These are phyloP conservation scores for Rhysida immarginata DNA, from an alignment of 1,140 invertebrate species.

Conservation along the genomic window DNA sequence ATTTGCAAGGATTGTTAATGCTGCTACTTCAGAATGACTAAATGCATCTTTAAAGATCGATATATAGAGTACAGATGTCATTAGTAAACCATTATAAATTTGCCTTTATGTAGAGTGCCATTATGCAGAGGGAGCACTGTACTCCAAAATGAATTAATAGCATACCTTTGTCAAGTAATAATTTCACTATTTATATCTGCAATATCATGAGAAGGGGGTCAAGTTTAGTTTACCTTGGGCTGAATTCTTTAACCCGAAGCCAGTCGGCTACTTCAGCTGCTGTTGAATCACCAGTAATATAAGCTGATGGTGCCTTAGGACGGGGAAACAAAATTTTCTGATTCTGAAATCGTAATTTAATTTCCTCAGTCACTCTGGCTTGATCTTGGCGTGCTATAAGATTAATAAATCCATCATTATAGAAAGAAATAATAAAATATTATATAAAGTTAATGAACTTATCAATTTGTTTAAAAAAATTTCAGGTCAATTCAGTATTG, in stretches of 20 bases:
- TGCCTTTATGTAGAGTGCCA: too few species aligned
- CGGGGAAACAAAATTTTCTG: not conserved
- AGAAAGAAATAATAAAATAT: too few species aligned
- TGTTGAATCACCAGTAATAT: constrained; percentile 46
- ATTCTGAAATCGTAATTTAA: not conserved
- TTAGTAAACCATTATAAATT: too few species aligned
- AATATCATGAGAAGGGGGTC: not conserved
- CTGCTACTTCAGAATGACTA: too few species aligned
- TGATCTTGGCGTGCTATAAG: too few species aligned
- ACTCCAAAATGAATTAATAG: not conserved
- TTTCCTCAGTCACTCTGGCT: not conserved
- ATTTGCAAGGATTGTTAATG: too few species aligned
- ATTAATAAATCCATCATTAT: too few species aligned
- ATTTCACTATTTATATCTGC: not conserved
- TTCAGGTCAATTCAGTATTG: too few species aligned
- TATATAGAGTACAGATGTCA: too few species aligned
- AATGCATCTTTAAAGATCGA: too few species aligned
- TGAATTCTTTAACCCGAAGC: constrained; percentile 59
- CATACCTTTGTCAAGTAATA: not conserved
- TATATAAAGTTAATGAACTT: too few species aligned
- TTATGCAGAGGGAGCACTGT: not conserved
- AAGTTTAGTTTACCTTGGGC: constrained; percentile 29
- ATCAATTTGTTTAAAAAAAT: too few species aligned
- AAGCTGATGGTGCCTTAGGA: constrained; percentile 50
- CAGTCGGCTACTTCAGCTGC: constrained; percentile 52